These are phyloP conservation scores for Drosophila colorata DNA, from an alignment of 2,888 invertebrate species.

Conservation along the genomic window DNA sequence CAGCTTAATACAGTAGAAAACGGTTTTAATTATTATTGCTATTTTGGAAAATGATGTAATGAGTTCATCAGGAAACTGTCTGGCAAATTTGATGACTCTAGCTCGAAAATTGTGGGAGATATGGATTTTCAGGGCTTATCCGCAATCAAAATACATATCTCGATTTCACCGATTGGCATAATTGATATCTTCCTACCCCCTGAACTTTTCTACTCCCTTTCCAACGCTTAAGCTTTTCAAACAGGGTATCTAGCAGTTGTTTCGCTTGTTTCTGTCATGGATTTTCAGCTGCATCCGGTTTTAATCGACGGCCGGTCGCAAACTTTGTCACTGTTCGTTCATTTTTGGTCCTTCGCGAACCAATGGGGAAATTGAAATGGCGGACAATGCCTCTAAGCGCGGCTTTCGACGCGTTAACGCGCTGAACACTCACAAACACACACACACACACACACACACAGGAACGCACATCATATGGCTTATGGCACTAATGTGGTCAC, in stretches of 20 bases:
- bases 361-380: constrained; percentile 57
- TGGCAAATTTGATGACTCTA: too few relatives aligned
- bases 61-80: too few relatives aligned
- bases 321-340: constrained; percentile 48
- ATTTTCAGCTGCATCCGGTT: constrained; percentile 23
- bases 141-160: too few relatives aligned
- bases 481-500: constrained; percentile 73
- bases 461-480: constrained; percentile 53
- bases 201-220: neutral
- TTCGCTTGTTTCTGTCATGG: constrained; percentile 4
- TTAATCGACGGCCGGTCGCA: constrained; percentile 33
- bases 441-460: neutral
- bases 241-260: neutral
- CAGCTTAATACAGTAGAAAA: too few relatives aligned
- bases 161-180: too few relatives aligned
- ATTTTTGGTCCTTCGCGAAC: constrained; percentile 27
- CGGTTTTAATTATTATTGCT: too few relatives aligned
- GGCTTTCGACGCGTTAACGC: constrained; percentile 72
- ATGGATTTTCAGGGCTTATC: too few relatives aligned
- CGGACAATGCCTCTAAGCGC: constrained; percentile 68
- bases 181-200: too few relatives aligned
- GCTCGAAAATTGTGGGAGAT: too few relatives aligned
- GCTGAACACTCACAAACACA: constrained; percentile 18
- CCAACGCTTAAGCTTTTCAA: neutral
- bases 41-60: too few relatives aligned